Percentiles rank a stretch among this genome's conserved stretches.
Evolutionary conservation across 2,888 invertebrate genomes (phyloP).

Genomic region (Ormia ochracea): DNA sequence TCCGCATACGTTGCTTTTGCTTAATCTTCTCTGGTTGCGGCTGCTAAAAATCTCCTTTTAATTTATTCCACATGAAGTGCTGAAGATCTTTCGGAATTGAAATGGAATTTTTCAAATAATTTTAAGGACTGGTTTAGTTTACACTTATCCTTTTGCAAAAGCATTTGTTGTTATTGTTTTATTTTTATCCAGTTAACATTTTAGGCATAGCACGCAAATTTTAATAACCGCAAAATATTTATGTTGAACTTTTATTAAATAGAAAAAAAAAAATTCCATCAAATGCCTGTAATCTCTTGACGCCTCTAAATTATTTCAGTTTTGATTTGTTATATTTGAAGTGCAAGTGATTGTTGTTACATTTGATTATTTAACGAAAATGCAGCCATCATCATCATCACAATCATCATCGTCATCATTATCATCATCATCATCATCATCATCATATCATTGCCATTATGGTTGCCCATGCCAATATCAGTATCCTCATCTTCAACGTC

Average conservation of each 20-base stretch:
- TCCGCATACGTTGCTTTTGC: no score
- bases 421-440: slow-evolving; percentile 4
- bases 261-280: slow-evolving; percentile 4
- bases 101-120: no score
- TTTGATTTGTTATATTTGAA: neutral
- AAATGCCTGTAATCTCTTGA: slow-evolving; percentile 29
- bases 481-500: slow-evolving; percentile 1
- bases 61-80: no score
- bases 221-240: neutral
- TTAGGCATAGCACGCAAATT: neutral
- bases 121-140: no score
- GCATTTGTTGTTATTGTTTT: neutral
- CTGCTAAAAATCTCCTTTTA: no score
- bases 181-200: neutral
- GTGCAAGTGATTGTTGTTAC: neutral
- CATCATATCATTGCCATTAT: slow-evolving; percentile 12
- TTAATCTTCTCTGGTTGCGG: no score
- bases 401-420: neutral
- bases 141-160: no score
- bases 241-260: neutral
- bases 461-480: slow-evolving; percentile 15
- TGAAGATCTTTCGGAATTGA: no score
- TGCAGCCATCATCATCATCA: neutral
- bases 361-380: slow-evolving; percentile 12
- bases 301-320: slow-evolving; percentile 1